phyloP scores from a whole-genome alignment of 2,888 invertebrate genomes.

The Pheosia tremula region DNA sequence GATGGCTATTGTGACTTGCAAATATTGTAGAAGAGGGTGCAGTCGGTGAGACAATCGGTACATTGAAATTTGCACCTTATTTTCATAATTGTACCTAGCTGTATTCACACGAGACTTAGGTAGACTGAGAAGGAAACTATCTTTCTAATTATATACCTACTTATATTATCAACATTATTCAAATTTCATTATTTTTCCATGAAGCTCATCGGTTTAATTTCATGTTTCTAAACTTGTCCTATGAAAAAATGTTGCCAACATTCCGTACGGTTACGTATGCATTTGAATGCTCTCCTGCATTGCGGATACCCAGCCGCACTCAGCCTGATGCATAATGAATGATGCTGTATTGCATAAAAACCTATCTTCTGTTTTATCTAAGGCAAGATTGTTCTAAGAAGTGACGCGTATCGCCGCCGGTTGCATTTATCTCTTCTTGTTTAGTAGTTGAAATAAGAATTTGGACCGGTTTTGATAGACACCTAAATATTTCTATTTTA shows the following conservation, averaged over 20 bases:
- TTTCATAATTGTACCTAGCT: background rate
- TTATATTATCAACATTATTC: too few species aligned
- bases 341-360: slow-evolving; percentile 4
- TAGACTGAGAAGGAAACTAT: background rate
- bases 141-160: too few species aligned
- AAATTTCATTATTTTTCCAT: too few species aligned
- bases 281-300: slow-evolving; percentile 27
- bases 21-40: slow-evolving; percentile 10
- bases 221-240: too few species aligned
- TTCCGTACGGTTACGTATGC: slow-evolving; percentile 11
- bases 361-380: background rate
- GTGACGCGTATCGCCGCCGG: too few species aligned
- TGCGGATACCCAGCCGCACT: slow-evolving; percentile 32
- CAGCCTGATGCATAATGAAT: slow-evolving; percentile 19
- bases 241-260: too few species aligned
- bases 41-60: background rate
- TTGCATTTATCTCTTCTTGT: too few species aligned
- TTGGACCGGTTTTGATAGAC: background rate
- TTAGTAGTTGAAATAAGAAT: too few species aligned
- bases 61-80: too few species aligned
- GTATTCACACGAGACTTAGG: background rate
- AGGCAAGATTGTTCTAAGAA: too few species aligned
- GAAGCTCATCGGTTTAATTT: too few species aligned
- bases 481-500: background rate
- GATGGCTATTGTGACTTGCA: slow-evolving; percentile 25